Evolutionary conservation across 2,113 vertebrate genomes (phyloP), one percentile per base, ranked within the genome.

Genomic region (Sardina pilchardus): DNA sequence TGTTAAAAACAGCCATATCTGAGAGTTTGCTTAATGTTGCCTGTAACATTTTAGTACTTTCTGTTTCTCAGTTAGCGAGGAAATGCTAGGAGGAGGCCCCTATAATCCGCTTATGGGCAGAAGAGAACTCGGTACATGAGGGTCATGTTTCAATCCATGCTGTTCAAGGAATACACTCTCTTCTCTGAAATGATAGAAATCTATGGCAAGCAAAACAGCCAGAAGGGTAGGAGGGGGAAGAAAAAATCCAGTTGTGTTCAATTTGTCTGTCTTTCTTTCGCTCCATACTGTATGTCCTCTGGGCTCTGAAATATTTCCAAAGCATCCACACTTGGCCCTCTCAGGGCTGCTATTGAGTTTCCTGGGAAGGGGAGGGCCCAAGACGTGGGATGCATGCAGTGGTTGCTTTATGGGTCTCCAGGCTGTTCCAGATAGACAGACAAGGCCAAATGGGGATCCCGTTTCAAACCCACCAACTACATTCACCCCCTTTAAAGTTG

Each of bases 141-240:
- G 63, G 63, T 71, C 63, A 71, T 36, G 39, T 78, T 78, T 78
- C 71, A 78, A 78, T 78, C 71, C 12, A 78, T 78, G 71, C 71
- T 17, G 12, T 36, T 75, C 67, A 75, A 30, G 30, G 67, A 75
- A 75, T 16, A 34, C 30, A 14, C 67, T 78, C 26, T 17, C 71
- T 78, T 78, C 30, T 34, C 71, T 78, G 71, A 78, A 39, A 14
- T 17, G 71, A 36, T 36, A 19, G 16, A 78, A 78, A 78, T 71
- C 63, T 71, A 71, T 36, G 71, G 71, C 12, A 78, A 78, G 71
- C 14, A 78, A 17, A 36, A 78, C 71, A 78, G 71, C 36, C 34
- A 78, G 39, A 78, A 78, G 30, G 14, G 3, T 17, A 17, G 14
- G 71, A 34, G 16, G 71, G n/a, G n/a, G n/a, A n/a, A n/a, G n/a